Base-by-base conservation (phyloP, 2,888 invertebrate genomes). In the Amblyjoppa proteus region DNA sequence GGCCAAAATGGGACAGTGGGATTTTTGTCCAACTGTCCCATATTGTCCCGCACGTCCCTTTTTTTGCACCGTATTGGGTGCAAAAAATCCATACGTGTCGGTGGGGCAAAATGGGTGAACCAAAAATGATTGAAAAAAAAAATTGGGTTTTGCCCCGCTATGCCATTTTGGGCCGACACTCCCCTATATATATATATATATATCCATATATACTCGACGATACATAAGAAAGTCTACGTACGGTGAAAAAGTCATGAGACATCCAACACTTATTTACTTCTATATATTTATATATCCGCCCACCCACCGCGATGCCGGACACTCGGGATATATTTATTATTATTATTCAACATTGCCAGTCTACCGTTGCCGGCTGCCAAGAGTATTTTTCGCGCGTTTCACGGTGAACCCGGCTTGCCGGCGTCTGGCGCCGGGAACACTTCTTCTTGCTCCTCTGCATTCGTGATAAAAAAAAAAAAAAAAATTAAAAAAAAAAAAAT, bases 361-460 rank as follows among this genome's bases (percentile, higher is more conserved):
- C 90, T 91, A 90, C 90, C 89, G 91, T 91, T 89, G 91, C 91
- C 89, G 88, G 89, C 90, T 92, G 92, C 92, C 92, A 91, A 92
- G 90, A 89, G 89, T 90, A 91, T 92, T 92, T 92, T 92, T 92
- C 85, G 82, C 87, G 85, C 79, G 74, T 51, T 64, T 34, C 31
- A 64, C 61, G 61, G 78, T 34, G 28, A 51, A 76, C 45, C 25
- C 45, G 45, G 45, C 3, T 51, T 71, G 77, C 68, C 81, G 84
- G 77, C 77, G 73, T 81, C 79, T 58, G 73, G 70, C 58, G 45
- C 45, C 45, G 45, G 45, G 13, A 45, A 45, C 45, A 16, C 16
- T 45, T 45, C 45, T 7, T 38, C 41, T 41, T 11, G 9, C 41
- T 41, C 41, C 7, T 41, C 41, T 41, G 41, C 41, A 41, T 41